These are phyloP conservation scores for Sinella curviseta DNA, from an alignment of 1,140 invertebrate species.

Conservation along the genomic window DNA sequence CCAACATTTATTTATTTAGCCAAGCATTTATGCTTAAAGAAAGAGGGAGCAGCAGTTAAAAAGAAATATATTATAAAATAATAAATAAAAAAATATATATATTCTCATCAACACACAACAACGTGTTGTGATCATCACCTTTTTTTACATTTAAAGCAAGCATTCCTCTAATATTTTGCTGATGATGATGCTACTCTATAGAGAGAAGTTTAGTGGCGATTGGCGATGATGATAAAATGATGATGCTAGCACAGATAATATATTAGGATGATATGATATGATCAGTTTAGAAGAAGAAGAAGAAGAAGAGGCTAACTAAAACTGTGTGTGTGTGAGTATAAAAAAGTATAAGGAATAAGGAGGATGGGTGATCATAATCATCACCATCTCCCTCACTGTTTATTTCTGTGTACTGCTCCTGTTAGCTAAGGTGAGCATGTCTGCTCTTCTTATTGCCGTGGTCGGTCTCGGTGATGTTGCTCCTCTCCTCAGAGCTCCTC, in stretches of 20 bases:
- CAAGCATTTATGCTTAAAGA: too few relatives aligned
- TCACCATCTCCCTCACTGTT: neutral
- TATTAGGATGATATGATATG: neutral
- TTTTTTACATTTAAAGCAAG: too few relatives aligned
- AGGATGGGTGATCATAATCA: neutral
- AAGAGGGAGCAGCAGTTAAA: too few relatives aligned
- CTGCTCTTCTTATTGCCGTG: neutral
- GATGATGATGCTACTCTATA: too few relatives aligned
- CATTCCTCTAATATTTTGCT: too few relatives aligned
- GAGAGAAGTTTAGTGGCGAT: too few relatives aligned
- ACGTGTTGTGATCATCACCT: too few relatives aligned
- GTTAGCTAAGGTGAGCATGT: neutral
- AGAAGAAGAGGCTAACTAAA: neutral
- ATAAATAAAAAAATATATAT: too few relatives aligned
- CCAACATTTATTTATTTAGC: too few relatives aligned
- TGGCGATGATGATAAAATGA: neutral
- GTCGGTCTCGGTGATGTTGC: neutral
- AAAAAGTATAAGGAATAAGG: neutral
- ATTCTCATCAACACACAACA: too few relatives aligned
- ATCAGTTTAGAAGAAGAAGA: too few relatives aligned
- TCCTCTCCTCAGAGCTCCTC: neutral
- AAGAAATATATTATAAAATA: too few relatives aligned
- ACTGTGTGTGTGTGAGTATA: neutral
- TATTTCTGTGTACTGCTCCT: neutral
- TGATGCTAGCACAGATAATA: neutral